A percentile compares a stretch with the other conserved stretches of the same genome.
These are phyloP conservation scores for Peromyscus nudipes DNA, from an alignment of 2,797 vertebrate genomes.

Conservation along the genomic window DNA sequence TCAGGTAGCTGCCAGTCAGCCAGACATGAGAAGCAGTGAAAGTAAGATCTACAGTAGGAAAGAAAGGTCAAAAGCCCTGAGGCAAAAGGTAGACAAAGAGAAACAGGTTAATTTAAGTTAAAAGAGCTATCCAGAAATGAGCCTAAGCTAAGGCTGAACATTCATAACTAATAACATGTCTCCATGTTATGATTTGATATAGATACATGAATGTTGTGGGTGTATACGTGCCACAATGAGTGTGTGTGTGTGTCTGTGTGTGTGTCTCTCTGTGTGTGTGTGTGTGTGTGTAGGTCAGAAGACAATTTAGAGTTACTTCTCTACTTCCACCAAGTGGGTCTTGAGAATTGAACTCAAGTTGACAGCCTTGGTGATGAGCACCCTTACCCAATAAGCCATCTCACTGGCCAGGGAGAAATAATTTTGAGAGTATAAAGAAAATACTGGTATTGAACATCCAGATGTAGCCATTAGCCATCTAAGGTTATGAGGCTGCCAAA, in stretches of 20 bases:
- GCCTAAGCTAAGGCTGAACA: background rate
- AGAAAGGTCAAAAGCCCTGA: background rate
- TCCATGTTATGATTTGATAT: background rate
- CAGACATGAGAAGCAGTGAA: background rate
- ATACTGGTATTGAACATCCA: conserved; percentile 4
- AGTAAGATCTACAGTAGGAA: background rate
- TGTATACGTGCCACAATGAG: background rate
- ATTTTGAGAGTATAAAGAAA: conserved; percentile 42
- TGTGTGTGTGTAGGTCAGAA: background rate
- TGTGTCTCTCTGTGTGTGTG: background rate
- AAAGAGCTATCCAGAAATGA: background rate
- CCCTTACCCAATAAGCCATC: background rate
- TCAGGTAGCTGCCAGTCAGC: background rate
- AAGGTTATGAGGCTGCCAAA: background rate
- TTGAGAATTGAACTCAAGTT: background rate
- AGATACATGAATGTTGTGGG: background rate
- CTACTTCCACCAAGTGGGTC: background rate
- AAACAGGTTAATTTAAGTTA: background rate
- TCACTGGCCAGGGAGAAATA: background rate
- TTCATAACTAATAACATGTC: background rate
- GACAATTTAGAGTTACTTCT: background rate
- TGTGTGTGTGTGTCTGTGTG: background rate
- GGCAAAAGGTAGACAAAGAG: background rate
- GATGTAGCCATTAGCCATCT: background rate
- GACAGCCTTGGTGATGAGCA: background rate